Conservation (phyloP, 2,888 invertebrate species). For the Willowsia nigromaculata region DNA sequence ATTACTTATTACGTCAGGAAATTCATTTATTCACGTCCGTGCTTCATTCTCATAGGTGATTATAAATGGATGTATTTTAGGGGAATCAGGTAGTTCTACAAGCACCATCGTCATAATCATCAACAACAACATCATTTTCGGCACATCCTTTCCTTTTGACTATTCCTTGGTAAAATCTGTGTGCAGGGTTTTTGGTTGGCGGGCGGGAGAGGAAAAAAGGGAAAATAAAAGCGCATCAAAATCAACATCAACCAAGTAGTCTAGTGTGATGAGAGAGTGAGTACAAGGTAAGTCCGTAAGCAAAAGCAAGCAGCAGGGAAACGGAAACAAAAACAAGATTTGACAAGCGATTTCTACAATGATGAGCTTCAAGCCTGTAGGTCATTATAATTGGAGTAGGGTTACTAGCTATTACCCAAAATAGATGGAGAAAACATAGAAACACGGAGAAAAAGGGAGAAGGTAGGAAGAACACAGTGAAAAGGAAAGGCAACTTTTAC, state of each 20-base stretch:
- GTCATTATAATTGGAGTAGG: constrained; percentile 55
- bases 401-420: constrained; percentile 36
- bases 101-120: neutral
- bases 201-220: neutral
- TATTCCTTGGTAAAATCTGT: constrained; percentile 17
- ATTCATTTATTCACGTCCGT: constrained; percentile 31
- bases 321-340: constrained; percentile 66
- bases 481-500: constrained; percentile 1
- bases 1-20: constrained; percentile 48
- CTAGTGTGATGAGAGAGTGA: neutral
- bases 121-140: neutral
- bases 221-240: constrained; percentile 46
- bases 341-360: constrained; percentile 61
- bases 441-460: neutral
- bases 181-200: neutral
- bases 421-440: neutral
- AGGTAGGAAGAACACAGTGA: neutral
- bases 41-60: neutral
- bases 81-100: constrained; percentile 8
- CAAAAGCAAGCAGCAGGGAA: constrained; percentile 19
- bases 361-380: constrained; percentile 55
- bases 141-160: neutral
- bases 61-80: neutral
- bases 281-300: neutral
- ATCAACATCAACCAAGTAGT: constrained; percentile 26